These are phyloP conservation scores for Ichneumoninae sp. DNA, from an alignment of 2,888 invertebrate species.

Conservation along the genomic window DNA sequence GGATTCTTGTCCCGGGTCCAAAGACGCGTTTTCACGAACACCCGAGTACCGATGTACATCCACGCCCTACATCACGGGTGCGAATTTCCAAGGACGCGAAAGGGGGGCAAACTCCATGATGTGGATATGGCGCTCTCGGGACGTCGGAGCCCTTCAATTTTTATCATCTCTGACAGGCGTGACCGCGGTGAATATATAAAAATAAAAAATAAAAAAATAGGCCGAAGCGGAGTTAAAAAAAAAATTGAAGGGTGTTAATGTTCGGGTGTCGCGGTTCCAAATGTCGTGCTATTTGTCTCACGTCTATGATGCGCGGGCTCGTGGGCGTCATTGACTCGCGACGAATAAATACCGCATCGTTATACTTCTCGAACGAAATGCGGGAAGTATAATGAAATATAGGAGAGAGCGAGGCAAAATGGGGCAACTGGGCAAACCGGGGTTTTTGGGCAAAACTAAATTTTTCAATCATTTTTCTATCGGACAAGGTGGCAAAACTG, in stretches of 20 bases:
- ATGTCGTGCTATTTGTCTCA: slow-evolving; percentile 49
- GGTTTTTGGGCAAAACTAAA: too few relatives aligned
- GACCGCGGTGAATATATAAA: slow-evolving; percentile 37
- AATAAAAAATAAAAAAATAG: slow-evolving; percentile 13
- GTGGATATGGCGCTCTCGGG: slow-evolving; percentile 36
- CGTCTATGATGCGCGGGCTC: slow-evolving; percentile 11
- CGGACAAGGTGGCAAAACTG: too few relatives aligned
- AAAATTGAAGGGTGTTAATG: slow-evolving; percentile 43
- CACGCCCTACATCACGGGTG: neutral
- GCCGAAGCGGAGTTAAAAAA: slow-evolving; percentile 31
- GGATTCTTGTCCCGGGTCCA: slow-evolving; percentile 53
- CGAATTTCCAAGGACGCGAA: neutral
- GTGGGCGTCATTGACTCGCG: slow-evolving; percentile 37
- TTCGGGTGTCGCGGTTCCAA: slow-evolving; percentile 28
- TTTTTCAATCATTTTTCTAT: too few relatives aligned
- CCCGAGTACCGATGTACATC: slow-evolving; percentile 21
- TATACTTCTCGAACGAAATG: slow-evolving; percentile 4
- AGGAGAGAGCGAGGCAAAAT: too few relatives aligned
- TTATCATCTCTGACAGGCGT: slow-evolving; percentile 53
- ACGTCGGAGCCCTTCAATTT: slow-evolving; percentile 48
- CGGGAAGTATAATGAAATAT: too few relatives aligned
- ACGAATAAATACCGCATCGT: slow-evolving; percentile 22
- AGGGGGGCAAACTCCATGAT: slow-evolving; percentile 6
- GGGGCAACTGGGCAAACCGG: too few relatives aligned
- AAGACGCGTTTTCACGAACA: slow-evolving; percentile 31